Evolutionary conservation across 2,113 vertebrate genomes (phyloP).

Genomic region (Chaetura pelagica): DNA sequence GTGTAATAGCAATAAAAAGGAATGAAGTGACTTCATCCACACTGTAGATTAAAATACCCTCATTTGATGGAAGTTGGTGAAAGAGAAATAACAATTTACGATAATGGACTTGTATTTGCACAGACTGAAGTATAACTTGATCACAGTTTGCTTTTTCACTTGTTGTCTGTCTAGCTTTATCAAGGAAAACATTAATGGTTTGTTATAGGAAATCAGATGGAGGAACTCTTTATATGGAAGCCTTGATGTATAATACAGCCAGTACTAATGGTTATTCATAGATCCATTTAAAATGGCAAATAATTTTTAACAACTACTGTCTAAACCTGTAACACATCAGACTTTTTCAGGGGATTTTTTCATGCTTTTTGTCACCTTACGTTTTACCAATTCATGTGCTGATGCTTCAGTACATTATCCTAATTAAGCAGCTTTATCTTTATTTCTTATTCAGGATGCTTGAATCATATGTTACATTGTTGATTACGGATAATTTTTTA

Average conservation of each 20-base stretch:
- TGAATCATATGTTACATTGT: not conserved
- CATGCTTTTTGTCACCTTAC: not conserved
- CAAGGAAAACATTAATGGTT: not conserved
- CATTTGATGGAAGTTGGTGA: not conserved
- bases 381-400: not conserved
- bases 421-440: not conserved
- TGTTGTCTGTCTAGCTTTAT: not conserved
- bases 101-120: not conserved
- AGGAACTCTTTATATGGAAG: not conserved
- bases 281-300: not conserved
- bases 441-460: not conserved
- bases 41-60: not conserved
- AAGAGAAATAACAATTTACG: not conserved
- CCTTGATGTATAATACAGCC: not conserved
- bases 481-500: not conserved
- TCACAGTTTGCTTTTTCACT: not conserved
- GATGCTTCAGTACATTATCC: not conserved
- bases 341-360: not conserved
- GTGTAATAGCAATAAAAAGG: constrained; percentile 19
- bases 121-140: not conserved
- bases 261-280: not conserved
- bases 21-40: constrained; percentile 20
- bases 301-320: not conserved
- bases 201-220: not conserved
- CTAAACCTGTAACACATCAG: not conserved